A percentile compares a stretch with the other conserved stretches of the same genome.
Evolutionary conservation across 2,888 invertebrate genomes (phyloP).

Genomic region (Acronicta alni): DNA sequence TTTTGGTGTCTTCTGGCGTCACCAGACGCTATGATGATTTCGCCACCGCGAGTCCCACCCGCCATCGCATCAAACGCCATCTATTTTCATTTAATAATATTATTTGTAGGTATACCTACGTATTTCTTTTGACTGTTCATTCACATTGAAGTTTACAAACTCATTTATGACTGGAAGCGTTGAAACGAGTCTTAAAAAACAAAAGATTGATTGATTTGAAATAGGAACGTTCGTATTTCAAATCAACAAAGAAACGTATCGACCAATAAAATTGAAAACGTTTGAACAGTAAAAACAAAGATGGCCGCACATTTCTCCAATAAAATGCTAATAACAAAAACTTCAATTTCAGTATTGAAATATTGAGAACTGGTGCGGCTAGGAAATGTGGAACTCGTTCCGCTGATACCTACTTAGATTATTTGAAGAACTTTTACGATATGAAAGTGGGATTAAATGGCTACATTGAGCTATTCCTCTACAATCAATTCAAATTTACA

Average conservation of each 20-base stretch:
- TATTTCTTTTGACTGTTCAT: too few species aligned
- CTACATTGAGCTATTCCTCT: too few species aligned
- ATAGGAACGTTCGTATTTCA: background rate
- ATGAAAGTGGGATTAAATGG: background rate
- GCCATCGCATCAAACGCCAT: too few species aligned
- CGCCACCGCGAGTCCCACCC: too few species aligned
- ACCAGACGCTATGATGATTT: too few species aligned
- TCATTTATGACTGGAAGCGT: too few species aligned
- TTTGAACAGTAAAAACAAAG: conserved; percentile 28
- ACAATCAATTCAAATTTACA: too few species aligned
- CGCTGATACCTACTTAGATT: background rate
- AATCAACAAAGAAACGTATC: conserved; percentile 14
- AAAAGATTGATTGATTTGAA: too few species aligned
- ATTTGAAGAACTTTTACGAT: background rate
- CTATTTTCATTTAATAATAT: too few species aligned
- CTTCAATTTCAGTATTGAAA: conserved; percentile 51
- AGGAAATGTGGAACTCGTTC: background rate
- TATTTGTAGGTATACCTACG: too few species aligned
- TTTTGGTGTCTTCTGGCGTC: too few species aligned
- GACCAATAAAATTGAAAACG: conserved; percentile 16
- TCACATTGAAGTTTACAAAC: too few species aligned
- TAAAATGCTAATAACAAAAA: conserved; percentile 54
- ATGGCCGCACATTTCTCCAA: conserved; percentile 27
- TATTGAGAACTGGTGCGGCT: conserved; percentile 34
- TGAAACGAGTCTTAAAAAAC: background rate